Base-by-base conservation (phyloP, 2,888 invertebrate species). In the Copidosoma aretas region DNA sequence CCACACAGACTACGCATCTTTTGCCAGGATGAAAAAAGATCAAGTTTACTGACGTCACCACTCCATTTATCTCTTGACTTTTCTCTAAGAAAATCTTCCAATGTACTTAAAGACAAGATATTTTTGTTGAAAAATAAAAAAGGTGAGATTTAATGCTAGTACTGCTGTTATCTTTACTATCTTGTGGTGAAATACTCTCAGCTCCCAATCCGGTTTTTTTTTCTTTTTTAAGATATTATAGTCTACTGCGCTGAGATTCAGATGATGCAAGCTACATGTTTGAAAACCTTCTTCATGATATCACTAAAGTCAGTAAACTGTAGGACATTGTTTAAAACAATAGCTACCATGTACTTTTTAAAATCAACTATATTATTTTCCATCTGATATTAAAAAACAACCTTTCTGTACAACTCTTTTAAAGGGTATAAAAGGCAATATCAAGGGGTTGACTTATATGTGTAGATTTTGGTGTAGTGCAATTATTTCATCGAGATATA, bases 401-500 rank as follows among this genome's bases (percentile, higher is more conserved):
- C 21, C 53, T 64, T 70, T 43, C 64, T 67, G 58, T 54, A 70
- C 12, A 54, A 25, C 19, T 41, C 17, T 57, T 70, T 70, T 19
- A 70, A 24, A 21, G 70, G 67, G 56, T 58, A 64, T 56, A 70
- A 70, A 70, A 52, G 24, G 63, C 67, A 10, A 67, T 61, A 39
- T 67, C 67, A 2, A 68, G 63, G 22, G 63, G 68, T 22, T 64
- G 70, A 14, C 62, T 12, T 8, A 70, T 53, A 24, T 68, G 68
- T 15, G 68, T 68, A 14, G 63, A 46, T n/a, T 68, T 68, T 17
- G 68, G 57, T 63, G 63, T n/a, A 68, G 49, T 17, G 64, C 68
- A 43, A 68, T 68, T 1, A 68, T 17, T 25, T 58, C 59, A 73
- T 77, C 78, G 25, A 77, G 64, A 54, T 74, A 77, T 3, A 76